Evolutionary conservation across 2,113 vertebrate species (phyloP), one percentile per base, ranked within the genome.

Genomic region (Hemichromis elongatus): DNA sequence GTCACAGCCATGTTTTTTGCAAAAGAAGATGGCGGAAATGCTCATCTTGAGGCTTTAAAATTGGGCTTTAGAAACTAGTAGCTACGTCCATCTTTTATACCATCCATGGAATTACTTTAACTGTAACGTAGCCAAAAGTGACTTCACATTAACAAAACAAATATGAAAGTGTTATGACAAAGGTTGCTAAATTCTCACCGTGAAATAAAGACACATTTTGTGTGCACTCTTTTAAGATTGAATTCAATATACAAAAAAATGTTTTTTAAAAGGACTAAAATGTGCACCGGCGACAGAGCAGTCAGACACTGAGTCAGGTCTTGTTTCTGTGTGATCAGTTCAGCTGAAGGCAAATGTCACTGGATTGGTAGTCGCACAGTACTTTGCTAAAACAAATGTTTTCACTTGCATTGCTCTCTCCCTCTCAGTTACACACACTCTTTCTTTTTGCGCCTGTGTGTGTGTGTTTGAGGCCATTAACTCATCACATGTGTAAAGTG

Each of bases 401-500:
- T 84, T 84, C 18, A 86, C 61, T 70, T 75, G 56, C 19, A 50
- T 59, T 55, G 10, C 14, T 77, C 30, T 59, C 30, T 75, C 26
- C 26, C 70, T 52, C 45, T 30, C 70, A 28, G 7, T 24, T 40
- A 24, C 40, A 28, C 66, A 26, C 3, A 28, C 42, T 45, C 13
- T 57, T 28, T 21, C 9, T 42, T 28, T 66, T n/a, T 78, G 55
- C 4, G 2, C 19, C n/a, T 63, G 11, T 63, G 40, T 61, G 50
- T 61, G 63, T 59, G 70, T 47, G 73, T 81, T 70, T 50, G 77
- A n/a, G 78, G 90, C 89, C 88, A 80, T 88, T 93, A 93, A 94
- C 92, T 77, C 83, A 86, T 94, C 92, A 93, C 93, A 93, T 92
- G 89, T 95, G 94, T 87, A 90, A 91, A 91, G 84, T 81, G 81